Evolutionary conservation across 2,888 invertebrate species (phyloP).

Genomic region (Amorpha juglandis): DNA sequence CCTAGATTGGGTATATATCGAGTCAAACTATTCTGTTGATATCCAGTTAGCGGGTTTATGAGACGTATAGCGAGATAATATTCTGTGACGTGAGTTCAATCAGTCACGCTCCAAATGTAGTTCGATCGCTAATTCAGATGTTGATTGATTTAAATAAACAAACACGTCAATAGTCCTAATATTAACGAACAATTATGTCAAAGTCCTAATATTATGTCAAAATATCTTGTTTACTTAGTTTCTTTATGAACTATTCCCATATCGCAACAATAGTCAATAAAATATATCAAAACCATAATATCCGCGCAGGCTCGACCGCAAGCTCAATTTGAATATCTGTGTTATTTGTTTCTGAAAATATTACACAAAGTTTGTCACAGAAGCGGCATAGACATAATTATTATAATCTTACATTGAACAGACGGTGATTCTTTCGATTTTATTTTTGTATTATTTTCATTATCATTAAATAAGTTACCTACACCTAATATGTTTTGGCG

Average conservation of each 20-base stretch:
- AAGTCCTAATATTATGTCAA: background rate
- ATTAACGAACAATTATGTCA: background rate
- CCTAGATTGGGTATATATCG: no score
- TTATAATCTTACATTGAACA: conserved; percentile 16
- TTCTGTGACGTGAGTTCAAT: background rate
- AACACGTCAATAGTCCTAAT: background rate
- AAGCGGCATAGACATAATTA: conserved; percentile 1
- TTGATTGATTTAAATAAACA: background rate
- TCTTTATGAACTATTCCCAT: background rate
- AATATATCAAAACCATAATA: conserved; percentile 14
- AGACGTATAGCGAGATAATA: background rate
- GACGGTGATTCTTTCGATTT: background rate
- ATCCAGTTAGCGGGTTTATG: conserved; percentile 19
- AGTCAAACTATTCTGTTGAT: no score
- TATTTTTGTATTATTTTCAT: background rate
- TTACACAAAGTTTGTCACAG: conserved; percentile 21
- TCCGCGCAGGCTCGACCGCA: conserved; percentile 21
- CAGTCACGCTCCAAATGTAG: background rate
- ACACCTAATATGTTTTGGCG: background rate
- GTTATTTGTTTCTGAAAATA: conserved; percentile 27
- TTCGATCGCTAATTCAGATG: background rate
- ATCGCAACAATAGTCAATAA: conserved; percentile 6
- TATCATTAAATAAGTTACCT: background rate
- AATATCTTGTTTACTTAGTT: background rate
- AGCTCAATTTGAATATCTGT: conserved; percentile 4